phyloP scores from a whole-genome alignment of 2,888 invertebrate species.

The Archips xylosteana region DNA sequence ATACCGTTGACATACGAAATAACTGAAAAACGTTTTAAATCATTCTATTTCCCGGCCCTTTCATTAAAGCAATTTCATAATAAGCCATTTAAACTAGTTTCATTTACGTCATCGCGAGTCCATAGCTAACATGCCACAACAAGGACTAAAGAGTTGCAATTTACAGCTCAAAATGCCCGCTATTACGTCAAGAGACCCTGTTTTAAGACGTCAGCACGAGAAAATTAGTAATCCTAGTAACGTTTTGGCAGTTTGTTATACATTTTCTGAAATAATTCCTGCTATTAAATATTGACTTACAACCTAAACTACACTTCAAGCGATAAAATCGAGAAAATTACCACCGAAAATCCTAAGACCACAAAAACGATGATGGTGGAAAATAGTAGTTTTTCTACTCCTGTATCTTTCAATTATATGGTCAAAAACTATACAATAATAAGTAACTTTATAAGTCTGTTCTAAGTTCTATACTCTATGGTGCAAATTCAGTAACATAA shows the following conservation, averaged over 20 bases:
- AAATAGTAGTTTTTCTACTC: no score
- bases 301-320: not conserved
- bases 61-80: not conserved
- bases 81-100: not conserved
- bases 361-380: no score
- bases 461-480: no score
- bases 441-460: no score
- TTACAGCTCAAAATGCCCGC: conserved; percentile 40
- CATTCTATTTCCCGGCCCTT: not conserved
- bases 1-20: not conserved
- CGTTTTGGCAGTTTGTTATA: not conserved
- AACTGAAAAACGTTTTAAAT: not conserved
- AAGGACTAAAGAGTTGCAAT: conserved; percentile 45
- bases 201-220: not conserved
- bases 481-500: no score
- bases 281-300: not conserved
- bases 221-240: not conserved
- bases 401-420: no score
- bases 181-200: conserved; percentile 48
- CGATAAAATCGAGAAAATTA: not conserved
- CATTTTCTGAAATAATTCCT: not conserved
- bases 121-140: conserved; percentile 50
- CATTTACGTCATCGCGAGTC: conserved; percentile 6
- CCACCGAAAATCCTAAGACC: no score
- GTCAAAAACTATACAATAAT: no score